Conservation (phyloP, 2,888 invertebrate genomes). For the Dolichopus griseipennis region DNA sequence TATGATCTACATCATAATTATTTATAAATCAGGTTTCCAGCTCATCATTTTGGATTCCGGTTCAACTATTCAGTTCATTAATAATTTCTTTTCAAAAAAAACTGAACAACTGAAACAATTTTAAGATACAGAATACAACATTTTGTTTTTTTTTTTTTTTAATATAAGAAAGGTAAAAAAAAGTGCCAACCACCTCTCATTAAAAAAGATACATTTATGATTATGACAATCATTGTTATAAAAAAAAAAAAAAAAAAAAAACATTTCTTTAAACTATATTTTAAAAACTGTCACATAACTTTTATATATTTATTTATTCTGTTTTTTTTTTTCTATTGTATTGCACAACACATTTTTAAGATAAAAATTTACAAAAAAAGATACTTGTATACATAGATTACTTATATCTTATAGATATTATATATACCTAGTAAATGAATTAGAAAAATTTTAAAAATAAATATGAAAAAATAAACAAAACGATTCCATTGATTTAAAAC, state of each 20-base stretch:
- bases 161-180: not conserved
- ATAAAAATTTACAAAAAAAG: too few species aligned
- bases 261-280: not conserved
- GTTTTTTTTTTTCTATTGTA: constrained; percentile 2
- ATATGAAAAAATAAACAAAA: too few species aligned
- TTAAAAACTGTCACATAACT: constrained; percentile 2
- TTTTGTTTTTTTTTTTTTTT: too few species aligned
- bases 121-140: too few species aligned
- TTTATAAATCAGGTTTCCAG: not conserved
- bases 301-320: not conserved
- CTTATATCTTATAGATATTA: too few species aligned
- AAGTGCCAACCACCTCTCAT: constrained; percentile 1
- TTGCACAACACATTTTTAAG: not conserved
- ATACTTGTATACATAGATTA: too few species aligned
- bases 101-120: too few species aligned
- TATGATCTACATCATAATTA: too few species aligned
- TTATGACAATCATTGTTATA: not conserved
- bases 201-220: not conserved
- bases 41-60: not conserved
- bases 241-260: not conserved
- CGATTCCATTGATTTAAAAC: not conserved
- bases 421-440: not conserved
- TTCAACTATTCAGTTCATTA: too few species aligned
- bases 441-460: not conserved
- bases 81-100: not conserved